These are phyloP conservation scores for Galagoides demidoff DNA, from an alignment of 2,797 vertebrate species.

Conservation along the genomic window DNA sequence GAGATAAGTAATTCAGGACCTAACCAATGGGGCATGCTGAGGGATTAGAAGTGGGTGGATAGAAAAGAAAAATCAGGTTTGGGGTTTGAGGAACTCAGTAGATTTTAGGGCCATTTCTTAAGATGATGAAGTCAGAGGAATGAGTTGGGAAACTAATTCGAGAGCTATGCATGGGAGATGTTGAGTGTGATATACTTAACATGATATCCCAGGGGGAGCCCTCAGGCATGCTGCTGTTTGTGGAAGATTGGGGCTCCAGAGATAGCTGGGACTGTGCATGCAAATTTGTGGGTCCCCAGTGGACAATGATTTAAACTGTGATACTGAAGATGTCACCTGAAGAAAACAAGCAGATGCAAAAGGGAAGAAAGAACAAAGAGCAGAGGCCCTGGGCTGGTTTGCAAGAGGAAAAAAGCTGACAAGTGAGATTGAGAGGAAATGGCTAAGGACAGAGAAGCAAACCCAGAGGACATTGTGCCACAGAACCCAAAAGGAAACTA, in stretches of 20 bases:
- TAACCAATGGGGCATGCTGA: rapidly evolving
- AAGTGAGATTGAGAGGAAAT: neutral
- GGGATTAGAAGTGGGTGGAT: neutral
- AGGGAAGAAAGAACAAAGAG: neutral
- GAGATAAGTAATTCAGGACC: neutral
- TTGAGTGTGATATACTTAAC: neutral
- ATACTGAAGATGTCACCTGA: neutral
- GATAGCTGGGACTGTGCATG: neutral
- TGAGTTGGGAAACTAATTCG: neutral
- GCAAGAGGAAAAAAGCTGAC: no score
- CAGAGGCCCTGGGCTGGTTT: neutral
- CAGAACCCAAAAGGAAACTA: neutral
- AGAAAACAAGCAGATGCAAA: neutral
- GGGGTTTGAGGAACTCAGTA: neutral
- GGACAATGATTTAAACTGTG: neutral
- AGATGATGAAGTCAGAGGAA: neutral
- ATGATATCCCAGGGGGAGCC: neutral
- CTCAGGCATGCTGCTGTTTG: no score
- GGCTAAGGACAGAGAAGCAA: neutral
- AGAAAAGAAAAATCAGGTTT: neutral
- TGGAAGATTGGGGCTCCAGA: neutral
- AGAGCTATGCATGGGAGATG: no score
- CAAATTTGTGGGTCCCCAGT: neutral
- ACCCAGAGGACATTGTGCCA: neutral
- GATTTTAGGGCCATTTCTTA: neutral